Conservation (phyloP, 2,797 vertebrate genomes). For the Gallinago solitaria region DNA sequence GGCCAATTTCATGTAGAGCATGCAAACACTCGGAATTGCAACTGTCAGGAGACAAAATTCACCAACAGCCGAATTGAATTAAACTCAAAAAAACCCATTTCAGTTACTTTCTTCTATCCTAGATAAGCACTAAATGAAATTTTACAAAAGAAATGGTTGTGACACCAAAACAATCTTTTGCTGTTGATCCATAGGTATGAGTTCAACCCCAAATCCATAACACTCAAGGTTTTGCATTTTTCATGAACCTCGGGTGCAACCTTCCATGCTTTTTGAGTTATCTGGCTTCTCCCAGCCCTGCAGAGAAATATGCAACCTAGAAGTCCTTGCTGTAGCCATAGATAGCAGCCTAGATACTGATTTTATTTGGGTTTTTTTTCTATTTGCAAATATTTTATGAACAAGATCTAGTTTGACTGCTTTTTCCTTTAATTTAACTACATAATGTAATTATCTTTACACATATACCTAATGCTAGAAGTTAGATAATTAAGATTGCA, state of each 20-base stretch:
- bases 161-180: background rate
- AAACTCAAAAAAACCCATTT: background rate
- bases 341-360: background rate
- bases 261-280: background rate
- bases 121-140: background rate
- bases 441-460: background rate
- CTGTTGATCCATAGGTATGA: background rate
- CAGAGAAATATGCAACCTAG: background rate
- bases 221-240: background rate
- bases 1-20: constrained; percentile 9
- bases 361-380: background rate
- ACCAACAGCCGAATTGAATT: background rate
- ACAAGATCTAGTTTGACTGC: background rate
- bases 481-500: background rate
- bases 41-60: constrained; percentile 19
- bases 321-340: background rate
- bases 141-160: background rate
- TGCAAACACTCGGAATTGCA: constrained; percentile 15
- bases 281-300: background rate
- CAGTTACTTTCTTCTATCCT: background rate
- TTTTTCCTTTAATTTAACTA: background rate
- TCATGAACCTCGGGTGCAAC: background rate
- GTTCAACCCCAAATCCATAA: background rate
- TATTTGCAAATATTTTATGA: background rate
- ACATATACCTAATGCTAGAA: background rate